Conservation (phyloP, 1,140 invertebrate species). For the Pemphigus obesinymphae region DNA sequence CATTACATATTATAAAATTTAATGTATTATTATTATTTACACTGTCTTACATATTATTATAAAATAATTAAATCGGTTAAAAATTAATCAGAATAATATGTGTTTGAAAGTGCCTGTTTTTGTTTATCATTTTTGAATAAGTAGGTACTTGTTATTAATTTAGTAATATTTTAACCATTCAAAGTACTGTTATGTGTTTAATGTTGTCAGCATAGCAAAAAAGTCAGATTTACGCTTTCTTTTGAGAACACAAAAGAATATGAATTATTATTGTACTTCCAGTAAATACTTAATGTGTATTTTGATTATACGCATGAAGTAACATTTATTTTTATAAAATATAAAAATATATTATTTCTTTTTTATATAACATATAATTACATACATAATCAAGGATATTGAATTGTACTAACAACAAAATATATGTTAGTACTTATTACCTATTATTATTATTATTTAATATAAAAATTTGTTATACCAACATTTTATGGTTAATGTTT, state of each 20-base stretch:
- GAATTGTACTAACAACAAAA: background rate
- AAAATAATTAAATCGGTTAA: no score
- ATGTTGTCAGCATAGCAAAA: background rate
- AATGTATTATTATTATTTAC: no score
- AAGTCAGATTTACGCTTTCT: background rate
- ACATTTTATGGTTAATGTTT: no score
- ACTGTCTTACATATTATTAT: no score
- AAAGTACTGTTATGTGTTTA: background rate
- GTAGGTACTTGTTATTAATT: background rate
- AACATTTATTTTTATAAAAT: constrained; percentile 8
- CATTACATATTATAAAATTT: no score
- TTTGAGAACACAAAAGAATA: no score
- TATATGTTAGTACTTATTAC: no score
- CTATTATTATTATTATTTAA: background rate
- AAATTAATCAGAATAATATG: no score
- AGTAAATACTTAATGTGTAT: no score
- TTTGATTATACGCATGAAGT: background rate
- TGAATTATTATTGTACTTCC: background rate
- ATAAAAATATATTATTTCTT: background rate
- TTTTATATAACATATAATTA: background rate
- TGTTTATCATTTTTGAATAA: background rate
- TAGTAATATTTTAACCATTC: background rate
- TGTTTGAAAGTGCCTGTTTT: background rate
- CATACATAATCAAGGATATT: background rate
- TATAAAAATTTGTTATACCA: no score